Evolutionary conservation across 2,113 vertebrate species (phyloP), one percentile per base, ranked within the genome.

Genomic region (Ornithorhynchus anatinus): DNA sequence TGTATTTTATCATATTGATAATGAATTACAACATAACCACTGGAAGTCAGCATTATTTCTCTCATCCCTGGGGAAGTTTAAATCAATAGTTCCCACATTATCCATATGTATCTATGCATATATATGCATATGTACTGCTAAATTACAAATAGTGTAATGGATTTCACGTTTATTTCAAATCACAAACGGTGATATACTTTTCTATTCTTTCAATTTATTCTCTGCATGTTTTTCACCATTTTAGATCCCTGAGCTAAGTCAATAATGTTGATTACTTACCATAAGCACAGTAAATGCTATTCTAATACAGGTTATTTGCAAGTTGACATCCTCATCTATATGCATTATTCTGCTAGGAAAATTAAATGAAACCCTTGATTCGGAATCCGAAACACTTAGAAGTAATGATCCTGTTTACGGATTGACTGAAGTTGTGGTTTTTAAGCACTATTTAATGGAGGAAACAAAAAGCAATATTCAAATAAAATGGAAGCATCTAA

Each of bases 241-340:
- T 87, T 86, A 89, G 88, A 86, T 89, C 84, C 72, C 82, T 70
- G 33, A 81, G 83, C 81, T 86, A 89, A 91, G 88, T 91, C 89
- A 91, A 89, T 92, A 92, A 91, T 85, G 91, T 85, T 88, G 86
- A 88, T 91, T 92, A 86, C 88, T 92, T 89, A 87, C 79, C 74
- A 86, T 81, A 91, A 92, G 79, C 81, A 85, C 48, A 67, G 79
- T 83, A 88, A 84, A 85, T 0, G 1, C 85, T 64, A 76, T 85
- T 92, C 80, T 90, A 88, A 90, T 84, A 89, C 77, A 89, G 82
- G 81, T 91, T 90, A 90, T 91, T 93, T 92, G 83, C 86, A 90
- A 87, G 88, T 84, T 91, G 89, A 88, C 86, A 84, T 91, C 70
- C 72, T 94, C 85, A 91, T 92, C 80, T 90, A 22, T 84, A 92